Percentiles rank a stretch among this genome's conserved stretches.
Evolutionary conservation across 2,888 invertebrate genomes (phyloP).

Genomic region (Caenorhabditis auriculariae): DNA sequence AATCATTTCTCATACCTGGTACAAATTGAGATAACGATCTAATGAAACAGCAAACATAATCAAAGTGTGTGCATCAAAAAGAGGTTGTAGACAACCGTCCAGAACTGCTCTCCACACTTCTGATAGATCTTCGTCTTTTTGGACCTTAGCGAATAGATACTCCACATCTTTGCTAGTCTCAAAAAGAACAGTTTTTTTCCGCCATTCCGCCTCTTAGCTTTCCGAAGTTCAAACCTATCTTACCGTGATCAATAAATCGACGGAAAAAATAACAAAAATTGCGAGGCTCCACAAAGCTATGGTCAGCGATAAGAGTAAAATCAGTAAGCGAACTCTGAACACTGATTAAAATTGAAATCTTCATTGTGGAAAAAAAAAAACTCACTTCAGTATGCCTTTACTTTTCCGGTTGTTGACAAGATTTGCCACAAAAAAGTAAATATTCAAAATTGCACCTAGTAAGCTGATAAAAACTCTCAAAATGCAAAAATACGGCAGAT

Average conservation of each 20-base stretch:
- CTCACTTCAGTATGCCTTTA: slow-evolving; percentile 19
- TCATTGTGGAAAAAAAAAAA: not conserved
- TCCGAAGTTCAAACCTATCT: not conserved
- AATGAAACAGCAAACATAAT: slow-evolving; percentile 23
- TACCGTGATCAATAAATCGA: not conserved
- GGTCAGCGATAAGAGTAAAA: slow-evolving; percentile 9
- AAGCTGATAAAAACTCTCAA: not conserved
- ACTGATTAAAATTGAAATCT: not conserved
- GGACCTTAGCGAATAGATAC: too few relatives aligned
- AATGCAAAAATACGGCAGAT: not conserved
- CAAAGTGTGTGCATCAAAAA: slow-evolving; percentile 22
- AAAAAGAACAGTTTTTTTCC: slow-evolving; percentile 6
- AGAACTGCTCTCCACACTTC: slow-evolving; percentile 17
- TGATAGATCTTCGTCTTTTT: slow-evolving; percentile 8
- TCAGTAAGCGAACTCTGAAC: slow-evolving; percentile 26
- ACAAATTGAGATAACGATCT: slow-evolving; percentile 29
- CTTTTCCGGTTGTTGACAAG: slow-evolving; percentile 14
- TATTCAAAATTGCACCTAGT: slow-evolving; percentile 8
- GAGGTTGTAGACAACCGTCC: slow-evolving; percentile 20
- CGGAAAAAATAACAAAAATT: not conserved
- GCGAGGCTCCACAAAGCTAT: slow-evolving; percentile 3
- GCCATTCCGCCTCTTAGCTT: not conserved
- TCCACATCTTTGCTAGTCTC: slow-evolving; percentile 14
- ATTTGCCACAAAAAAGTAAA: slow-evolving; percentile 17
- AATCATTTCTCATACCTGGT: slow-evolving; percentile 9